Evolutionary conservation across 1,140 invertebrate species (phyloP), one percentile per base, ranked within the genome.

Genomic region (Caenorhabditis tropicalis): DNA sequence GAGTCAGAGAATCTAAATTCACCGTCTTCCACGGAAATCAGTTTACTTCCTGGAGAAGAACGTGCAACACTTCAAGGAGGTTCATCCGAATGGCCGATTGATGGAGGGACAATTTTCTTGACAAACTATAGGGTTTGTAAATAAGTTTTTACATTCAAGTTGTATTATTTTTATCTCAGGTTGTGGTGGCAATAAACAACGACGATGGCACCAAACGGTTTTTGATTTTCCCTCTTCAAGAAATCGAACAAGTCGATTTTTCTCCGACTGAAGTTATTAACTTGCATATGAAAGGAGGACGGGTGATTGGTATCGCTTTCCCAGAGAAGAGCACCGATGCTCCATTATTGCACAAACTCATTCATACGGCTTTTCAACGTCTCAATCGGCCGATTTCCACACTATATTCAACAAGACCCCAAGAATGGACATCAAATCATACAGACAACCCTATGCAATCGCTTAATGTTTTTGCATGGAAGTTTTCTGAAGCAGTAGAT

Each of bases 121-220:
- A 74, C 65, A 24, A 74, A 74, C 24, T 74, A 43, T 36, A 74
- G 65, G 36, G 65, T 65, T 74, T 21, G n/a, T 24, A 74, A 24
- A 36, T 46, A 74, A 39, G 9, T 43, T 0, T 21, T 24, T 1
- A 27, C n/a, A n/a, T n/a, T n/a, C n/a, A n/a, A n/a, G n/a, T n/a
- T n/a, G n/a, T n/a, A n/a, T n/a, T n/a, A n/a, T n/a, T n/a, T n/a
- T n/a, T n/a, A 43, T 74, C 43, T 43, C 36, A 74, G 65, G n/a
- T 74, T n/a, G 53, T 58, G 24, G 36, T 74, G 21, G n/a, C n/a
- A 12, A 16, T 74, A 6, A 74, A 74, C 12, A 43, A 24, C 27
- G 3, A 4, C 2, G 65, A 74, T 3, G 36, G 4, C 10, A 43
- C 12, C 21, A 43, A 65, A 65, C 29, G 65, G 15, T 43, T 43